Percentiles rank a stretch among this genome's conserved stretches.
These are phyloP conservation scores for Euplexia lucipara DNA, from an alignment of 2,888 invertebrate species.

Conservation along the genomic window DNA sequence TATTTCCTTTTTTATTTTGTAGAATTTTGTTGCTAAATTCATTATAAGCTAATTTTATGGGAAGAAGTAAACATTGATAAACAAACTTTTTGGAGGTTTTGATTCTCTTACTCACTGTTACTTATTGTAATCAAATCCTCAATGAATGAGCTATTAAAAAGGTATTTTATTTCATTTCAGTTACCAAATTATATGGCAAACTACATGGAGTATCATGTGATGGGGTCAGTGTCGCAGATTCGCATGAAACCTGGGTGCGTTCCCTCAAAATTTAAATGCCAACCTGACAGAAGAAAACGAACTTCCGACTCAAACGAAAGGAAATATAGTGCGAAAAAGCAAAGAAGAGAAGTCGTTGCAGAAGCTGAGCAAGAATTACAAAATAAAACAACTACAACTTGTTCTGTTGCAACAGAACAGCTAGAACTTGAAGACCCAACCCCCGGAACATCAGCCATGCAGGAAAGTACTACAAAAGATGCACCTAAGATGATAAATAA, in stretches of 20 bases:
- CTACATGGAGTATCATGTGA: conserved; percentile 68
- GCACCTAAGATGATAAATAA: conserved; percentile 31
- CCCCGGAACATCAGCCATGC: conserved; percentile 23
- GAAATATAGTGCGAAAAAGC: conserved; percentile 41
- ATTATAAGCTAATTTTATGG: too few species aligned
- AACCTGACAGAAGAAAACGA: conserved; percentile 57
- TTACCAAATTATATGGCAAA: too few species aligned
- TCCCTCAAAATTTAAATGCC: conserved; percentile 67
- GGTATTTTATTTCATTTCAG: too few species aligned
- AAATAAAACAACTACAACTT: too few species aligned
- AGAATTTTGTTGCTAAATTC: too few species aligned
- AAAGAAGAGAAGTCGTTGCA: conserved; percentile 23
- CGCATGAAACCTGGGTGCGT: conserved; percentile 69
- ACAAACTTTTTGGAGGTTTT: too few species aligned
- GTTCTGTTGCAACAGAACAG: conserved; percentile 5
- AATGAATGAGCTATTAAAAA: too few species aligned
- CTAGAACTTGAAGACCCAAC: conserved; percentile 13
- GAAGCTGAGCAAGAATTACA: conserved; percentile 33
- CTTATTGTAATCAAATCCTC: too few species aligned
- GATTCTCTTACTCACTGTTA: too few species aligned
- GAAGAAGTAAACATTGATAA: too few species aligned
- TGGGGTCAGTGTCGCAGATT: conserved; percentile 68
- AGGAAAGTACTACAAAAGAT: conserved; percentile 17
- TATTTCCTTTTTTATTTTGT: too few species aligned
- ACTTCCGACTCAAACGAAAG: conserved; percentile 42